These are phyloP conservation scores for Spinus olivaceus DNA, from an alignment of 2,797 vertebrate genomes.

Conservation along the genomic window DNA sequence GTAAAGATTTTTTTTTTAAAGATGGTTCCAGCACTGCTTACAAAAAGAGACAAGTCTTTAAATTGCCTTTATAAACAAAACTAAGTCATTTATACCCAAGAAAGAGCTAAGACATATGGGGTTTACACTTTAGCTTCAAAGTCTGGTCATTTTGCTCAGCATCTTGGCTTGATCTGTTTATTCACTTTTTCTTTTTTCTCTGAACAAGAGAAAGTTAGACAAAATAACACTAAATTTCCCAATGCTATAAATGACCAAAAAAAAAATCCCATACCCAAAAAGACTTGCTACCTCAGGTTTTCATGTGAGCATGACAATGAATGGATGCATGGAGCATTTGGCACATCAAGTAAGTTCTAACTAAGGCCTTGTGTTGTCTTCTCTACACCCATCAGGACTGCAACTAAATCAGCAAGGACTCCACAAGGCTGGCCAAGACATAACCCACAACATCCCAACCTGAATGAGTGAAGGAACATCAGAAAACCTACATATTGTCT, in stretches of 20 bases:
- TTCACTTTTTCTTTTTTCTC: background rate
- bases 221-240: background rate
- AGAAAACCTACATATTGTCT: background rate
- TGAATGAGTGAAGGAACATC: rapidly evolving
- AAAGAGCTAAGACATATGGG: background rate
- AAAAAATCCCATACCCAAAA: background rate
- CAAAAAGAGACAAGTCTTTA: background rate
- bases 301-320: background rate
- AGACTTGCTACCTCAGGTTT: background rate
- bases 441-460: background rate
- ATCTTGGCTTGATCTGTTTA: slow-evolving; percentile 11
- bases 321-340: background rate
- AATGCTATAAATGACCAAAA: background rate
- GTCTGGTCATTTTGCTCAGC: background rate
- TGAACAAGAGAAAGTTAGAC: too few relatives aligned
- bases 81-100: background rate
- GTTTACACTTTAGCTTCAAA: slow-evolving; percentile 1
- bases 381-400: background rate
- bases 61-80: slow-evolving; percentile 3
- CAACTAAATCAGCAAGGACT: background rate
- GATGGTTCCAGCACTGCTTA: background rate
- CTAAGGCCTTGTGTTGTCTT: background rate
- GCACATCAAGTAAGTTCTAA: background rate
- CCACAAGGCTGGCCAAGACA: background rate
- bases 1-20: background rate